A percentile compares a stretch with the other conserved stretches of the same genome.
These are phyloP conservation scores for Saguinus imperator DNA, from an alignment of 2,113 vertebrate species.

Conservation along the genomic window DNA sequence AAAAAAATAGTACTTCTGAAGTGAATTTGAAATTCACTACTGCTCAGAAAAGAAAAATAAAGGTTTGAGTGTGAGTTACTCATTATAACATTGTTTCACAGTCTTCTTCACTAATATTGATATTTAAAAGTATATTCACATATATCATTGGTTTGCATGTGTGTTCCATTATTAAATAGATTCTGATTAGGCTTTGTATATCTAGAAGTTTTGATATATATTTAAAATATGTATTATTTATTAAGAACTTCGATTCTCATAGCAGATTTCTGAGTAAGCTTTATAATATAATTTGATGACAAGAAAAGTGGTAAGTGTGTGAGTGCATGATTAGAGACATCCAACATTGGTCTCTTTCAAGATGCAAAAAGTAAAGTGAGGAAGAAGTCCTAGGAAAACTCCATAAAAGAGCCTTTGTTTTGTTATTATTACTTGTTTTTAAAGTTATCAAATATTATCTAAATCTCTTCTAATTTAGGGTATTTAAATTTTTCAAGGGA, in stretches of 20 bases:
- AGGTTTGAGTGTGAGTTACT: neutral
- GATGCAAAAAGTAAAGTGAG: neutral
- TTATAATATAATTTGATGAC: neutral
- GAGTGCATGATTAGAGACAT: neutral
- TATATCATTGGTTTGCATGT: neutral
- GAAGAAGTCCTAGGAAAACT: neutral
- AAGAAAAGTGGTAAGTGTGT: neutral
- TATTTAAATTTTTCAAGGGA: neutral
- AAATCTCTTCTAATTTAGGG: neutral
- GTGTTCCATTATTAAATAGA: neutral
- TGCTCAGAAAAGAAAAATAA: neutral
- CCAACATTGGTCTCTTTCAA: neutral
- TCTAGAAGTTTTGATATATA: neutral
- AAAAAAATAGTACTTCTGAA: neutral
- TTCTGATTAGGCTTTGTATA: neutral
- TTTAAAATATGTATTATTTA: neutral
- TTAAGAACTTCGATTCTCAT: neutral
- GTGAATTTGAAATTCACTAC: neutral
- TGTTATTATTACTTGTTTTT: neutral
- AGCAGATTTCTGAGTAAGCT: neutral
- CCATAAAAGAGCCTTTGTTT: neutral
- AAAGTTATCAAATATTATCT: neutral
- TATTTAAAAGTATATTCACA: neutral
- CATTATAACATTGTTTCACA: neutral
- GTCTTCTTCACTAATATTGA: neutral